Evolutionary conservation across 2,888 invertebrate genomes (phyloP), one percentile per base, ranked within the genome.

Genomic region (Xylota segnis): DNA sequence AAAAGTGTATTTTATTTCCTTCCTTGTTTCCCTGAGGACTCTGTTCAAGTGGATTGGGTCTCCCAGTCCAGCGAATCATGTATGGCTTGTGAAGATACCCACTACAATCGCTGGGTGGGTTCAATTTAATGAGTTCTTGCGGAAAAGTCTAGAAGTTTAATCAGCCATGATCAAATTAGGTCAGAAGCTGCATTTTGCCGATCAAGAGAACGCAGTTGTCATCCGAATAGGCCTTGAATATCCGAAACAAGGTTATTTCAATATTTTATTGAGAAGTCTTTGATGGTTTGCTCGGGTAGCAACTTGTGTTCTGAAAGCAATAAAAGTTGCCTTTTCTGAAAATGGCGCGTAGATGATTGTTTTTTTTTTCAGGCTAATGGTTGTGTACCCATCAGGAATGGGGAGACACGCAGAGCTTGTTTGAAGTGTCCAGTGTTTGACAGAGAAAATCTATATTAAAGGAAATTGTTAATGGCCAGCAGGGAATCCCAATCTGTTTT

Each of bases 341-440:
- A 81, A 81, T 81, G 79, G 79, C 79, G 79, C 74, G 79, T 47
- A 61, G 50, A 37, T 14, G 34, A 37, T 61, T 45, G 6, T 23
- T 23, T 23, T 47, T 47, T 16, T 45, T 50, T 50, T 50, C 43
- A 43, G 5, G 4, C n/a, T 40, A 40, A n/a, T n/a, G 10, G 12
- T n/a, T 3, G 40, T 40, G 9, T 34, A 34, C 34, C 9, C 9
- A 10, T 10, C 34, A 10, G 43, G 10, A 10, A 18, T 7, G 18
- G 7, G 7, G 10, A 3, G 18, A 47, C 18, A 3, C 18, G 18
- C 10, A 18, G 4, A 47, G 47, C 18, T 54, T 29, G 12, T n/a
- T 54, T 29, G 0, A n/a, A 32, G 5, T 32, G 2, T 23, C n/a
- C n/a, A n/a, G n/a, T 23, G 3, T 23, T 23, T 23, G 1, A 3